Base-by-base conservation (phyloP, 2,888 invertebrate species). In the Chouioia cunea region DNA sequence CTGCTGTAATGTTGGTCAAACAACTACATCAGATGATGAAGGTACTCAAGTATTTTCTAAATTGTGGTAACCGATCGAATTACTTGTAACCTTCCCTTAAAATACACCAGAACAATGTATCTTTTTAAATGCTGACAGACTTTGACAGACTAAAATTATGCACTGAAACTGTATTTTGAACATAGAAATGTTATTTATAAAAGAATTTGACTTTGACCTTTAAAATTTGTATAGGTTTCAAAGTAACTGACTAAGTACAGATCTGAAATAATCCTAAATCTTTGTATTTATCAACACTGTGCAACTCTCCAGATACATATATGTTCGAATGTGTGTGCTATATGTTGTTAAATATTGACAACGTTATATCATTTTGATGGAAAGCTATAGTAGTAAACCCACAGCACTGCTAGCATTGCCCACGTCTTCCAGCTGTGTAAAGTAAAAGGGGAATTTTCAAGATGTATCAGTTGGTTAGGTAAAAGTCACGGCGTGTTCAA, bases 1-100 rank as follows among this genome's bases (percentile, higher is more conserved):
- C 3, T 10, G 47, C 23, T 57, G 65, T 74, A 75, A 75, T 74
- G 73, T 70, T 73, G 73, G 73, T 70, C 68, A 62, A 62, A 75
- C 59, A 62, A 75, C 75, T 68, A 76, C 73, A 60, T 57, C 50
- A 27, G 44, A 71, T 68, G 22, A 73, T 70, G 44, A 56, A 27
- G 63, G 64, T 54, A 48, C 44, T 53, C 56, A 59, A 62, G 53
- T 22, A 14, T 18, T 43, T 48, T 52, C 46, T 57, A 50, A 12
- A 18, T 12, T 47, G 50, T 6, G 20, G 44, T 53, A 71, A 64
- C 50, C 4, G 65, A 57, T 47, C 22, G 70, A 65, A 66, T 71
- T 65, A 71, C 70, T 68, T 58, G 71, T 75, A 76, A 76, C 74
- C 75, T 74, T 74, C 62, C 12, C 71, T 47, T 63, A 65, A n/a